Evolutionary conservation across 2,797 vertebrate species (phyloP).

Genomic region (Pipistrellus kuhlii): DNA sequence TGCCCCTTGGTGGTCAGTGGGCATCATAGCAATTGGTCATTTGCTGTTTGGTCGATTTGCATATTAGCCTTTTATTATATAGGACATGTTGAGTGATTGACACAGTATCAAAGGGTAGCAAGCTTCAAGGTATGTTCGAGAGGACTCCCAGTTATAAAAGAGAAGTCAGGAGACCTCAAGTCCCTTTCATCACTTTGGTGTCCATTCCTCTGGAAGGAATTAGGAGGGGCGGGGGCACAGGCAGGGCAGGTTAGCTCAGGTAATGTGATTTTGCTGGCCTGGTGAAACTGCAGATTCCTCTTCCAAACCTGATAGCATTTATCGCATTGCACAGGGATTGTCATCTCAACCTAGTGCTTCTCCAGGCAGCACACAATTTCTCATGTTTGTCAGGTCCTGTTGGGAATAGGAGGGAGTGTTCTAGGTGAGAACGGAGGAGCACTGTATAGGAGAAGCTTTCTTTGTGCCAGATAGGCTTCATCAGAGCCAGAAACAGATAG

Average conservation of each 20-base stretch:
- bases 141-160: not conserved
- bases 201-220: not conserved
- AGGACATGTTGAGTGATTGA: not conserved
- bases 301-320: not conserved
- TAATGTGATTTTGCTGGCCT: not conserved
- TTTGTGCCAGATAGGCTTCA: not conserved
- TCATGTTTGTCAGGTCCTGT: not conserved
- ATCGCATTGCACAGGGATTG: not conserved
- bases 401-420: not conserved
- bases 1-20: no score
- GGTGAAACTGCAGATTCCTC: not conserved
- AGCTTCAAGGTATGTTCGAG: not conserved
- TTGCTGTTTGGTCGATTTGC: no score
- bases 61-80: no score
- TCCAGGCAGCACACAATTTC: not conserved
- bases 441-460: not conserved
- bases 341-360: not conserved
- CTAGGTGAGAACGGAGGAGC: not conserved
- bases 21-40: no score
- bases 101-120: not conserved
- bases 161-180: not conserved
- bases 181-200: not conserved
- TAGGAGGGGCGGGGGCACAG: not conserved
- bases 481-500: not conserved
- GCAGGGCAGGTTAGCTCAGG: not conserved